Evolutionary conservation across 2,888 invertebrate species (phyloP).

Genomic region (Pegoplata infirma): DNA sequence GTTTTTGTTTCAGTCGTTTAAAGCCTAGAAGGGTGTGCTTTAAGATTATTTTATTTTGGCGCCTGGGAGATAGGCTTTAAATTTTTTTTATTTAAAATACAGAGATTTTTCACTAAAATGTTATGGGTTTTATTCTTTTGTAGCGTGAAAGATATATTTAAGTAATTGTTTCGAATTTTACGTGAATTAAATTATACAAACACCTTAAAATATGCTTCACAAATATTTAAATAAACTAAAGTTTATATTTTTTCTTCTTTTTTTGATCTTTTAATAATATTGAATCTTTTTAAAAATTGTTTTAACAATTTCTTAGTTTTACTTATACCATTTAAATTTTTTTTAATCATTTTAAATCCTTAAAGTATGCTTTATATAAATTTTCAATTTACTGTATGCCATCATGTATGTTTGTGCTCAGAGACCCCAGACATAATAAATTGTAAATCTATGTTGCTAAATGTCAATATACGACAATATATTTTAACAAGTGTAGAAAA

Average conservation of each 20-base stretch:
- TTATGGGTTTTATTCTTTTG: too few species aligned
- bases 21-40: too few species aligned
- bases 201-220: too few species aligned
- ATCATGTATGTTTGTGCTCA: background rate
- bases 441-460: constrained; percentile 16
- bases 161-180: too few species aligned
- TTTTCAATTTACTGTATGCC: background rate
- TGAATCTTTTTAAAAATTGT: too few species aligned
- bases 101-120: too few species aligned
- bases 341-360: constrained; percentile 20
- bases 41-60: background rate
- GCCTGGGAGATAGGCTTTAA: background rate
- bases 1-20: too few species aligned
- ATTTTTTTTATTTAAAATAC: background rate
- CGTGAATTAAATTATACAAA: too few species aligned
- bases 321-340: background rate
- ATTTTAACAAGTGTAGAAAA: constrained; percentile 9
- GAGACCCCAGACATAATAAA: constrained; percentile 37
- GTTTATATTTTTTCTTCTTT: too few species aligned
- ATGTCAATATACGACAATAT: background rate
- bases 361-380: constrained; percentile 22
- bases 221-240: too few species aligned
- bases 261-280: too few species aligned
- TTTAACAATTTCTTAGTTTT: background rate
- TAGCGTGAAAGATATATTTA: too few species aligned